Evolutionary conservation across 2,113 vertebrate genomes (phyloP), one percentile per base, ranked within the genome.

Genomic region (Corythaeola cristata): DNA sequence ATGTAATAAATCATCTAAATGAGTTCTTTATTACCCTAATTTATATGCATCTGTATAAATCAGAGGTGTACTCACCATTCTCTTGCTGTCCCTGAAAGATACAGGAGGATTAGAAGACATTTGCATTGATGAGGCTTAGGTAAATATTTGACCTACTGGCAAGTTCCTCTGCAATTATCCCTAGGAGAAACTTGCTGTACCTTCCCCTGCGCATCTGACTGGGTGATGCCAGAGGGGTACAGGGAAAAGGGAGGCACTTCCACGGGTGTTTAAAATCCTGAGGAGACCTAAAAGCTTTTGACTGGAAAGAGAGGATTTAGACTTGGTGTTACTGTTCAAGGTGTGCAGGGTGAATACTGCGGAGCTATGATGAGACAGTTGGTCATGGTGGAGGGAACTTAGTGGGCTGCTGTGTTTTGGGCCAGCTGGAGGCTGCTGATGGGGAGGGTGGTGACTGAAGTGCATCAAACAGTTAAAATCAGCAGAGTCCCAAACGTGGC

Each of bases 141-240:
- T 93, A 96, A 97, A 95, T 96, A 96, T 95, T 96, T 96, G 71
- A 88, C 81, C 67, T 82, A 10, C 28, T 69, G 69, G 24, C 8
- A 15, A 85, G 69, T 75, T 95, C 39, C 60, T 87, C 60, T 82
- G 39, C 26, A 78, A 21, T 94, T 91, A 75, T 47, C 32, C 63
- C 12, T 35, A 24, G 28, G 39, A 94, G 13, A 72, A 11, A 21
- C 32, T 67, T 64, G 12, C 85, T 75, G 30, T 84, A 13, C 22
- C 21, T 79, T 89, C 33, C 44, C 4, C 20, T 32, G 35, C 62
- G 71, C 22, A 15, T 56, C 27, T 89, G 39, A 15, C 69, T 95
- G 39, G 8, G 44, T 68, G 32, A 64, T 75, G 14, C 41, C 30
- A 53, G 77, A 53, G 28, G 28, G 39, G 62, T 56, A 53, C 5